These are phyloP conservation scores for Drosophila subquinaria DNA, from an alignment of 2,888 invertebrate genomes.

Conservation along the genomic window DNA sequence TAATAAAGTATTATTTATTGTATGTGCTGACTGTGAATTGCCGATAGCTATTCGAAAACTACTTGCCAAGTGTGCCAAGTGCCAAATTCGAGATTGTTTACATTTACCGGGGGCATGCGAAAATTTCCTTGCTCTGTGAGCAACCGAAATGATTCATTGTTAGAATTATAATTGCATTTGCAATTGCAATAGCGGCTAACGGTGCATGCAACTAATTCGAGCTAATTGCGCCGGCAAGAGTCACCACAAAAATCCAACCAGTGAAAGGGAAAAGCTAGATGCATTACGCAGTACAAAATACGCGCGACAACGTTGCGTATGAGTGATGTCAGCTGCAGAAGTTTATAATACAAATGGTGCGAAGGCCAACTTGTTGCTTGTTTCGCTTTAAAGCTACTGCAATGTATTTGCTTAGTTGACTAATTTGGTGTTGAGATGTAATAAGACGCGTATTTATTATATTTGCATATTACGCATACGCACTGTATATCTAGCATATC, in stretches of 20 bases:
- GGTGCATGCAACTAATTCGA: slow-evolving; percentile 30
- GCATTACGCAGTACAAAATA: slow-evolving; percentile 1
- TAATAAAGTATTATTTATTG: slow-evolving; percentile 46
- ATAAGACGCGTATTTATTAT: not conserved
- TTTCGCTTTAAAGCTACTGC: not conserved
- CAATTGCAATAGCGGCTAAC: slow-evolving; percentile 17
- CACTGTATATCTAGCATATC: not conserved
- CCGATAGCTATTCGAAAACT: slow-evolving; percentile 2
- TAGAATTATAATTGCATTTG: slow-evolving; percentile 25
- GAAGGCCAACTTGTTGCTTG: slow-evolving; percentile 38
- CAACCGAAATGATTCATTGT: slow-evolving; percentile 45
- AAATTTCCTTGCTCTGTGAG: slow-evolving; percentile 9
- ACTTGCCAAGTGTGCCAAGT: slow-evolving; percentile 55
- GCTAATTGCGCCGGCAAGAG: slow-evolving; percentile 50
- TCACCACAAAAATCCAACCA: not conserved
- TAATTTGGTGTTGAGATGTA: slow-evolving; percentile 5
- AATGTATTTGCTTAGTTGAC: slow-evolving; percentile 1
- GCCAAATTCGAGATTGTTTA: slow-evolving; percentile 64
- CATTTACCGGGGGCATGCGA: slow-evolving; percentile 25
- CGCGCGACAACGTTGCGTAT: slow-evolving; percentile 38
- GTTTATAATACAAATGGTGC: slow-evolving; percentile 8
- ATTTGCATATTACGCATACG: slow-evolving; percentile 48
- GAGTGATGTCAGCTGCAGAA: slow-evolving; percentile 40
- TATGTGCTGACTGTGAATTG: slow-evolving; percentile 29
- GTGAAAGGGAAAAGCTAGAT: slow-evolving; percentile 35